Evolutionary conservation across 2,113 vertebrate genomes (phyloP), one percentile per base, ranked within the genome.

Genomic region (Boleophthalmus pectinirostris): DNA sequence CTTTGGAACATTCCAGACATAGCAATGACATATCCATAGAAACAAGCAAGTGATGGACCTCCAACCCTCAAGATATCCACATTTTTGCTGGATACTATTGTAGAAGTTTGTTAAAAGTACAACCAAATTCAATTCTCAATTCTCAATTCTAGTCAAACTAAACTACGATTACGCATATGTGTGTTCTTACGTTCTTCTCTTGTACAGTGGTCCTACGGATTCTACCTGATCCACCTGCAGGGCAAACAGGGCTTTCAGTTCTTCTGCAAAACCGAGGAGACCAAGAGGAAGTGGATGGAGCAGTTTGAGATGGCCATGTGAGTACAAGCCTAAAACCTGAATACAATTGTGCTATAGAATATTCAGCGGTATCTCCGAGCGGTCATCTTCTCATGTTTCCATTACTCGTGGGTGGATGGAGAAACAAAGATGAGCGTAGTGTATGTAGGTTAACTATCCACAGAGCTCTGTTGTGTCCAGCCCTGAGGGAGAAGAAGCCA

Each of bases 281-380:
- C 96, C 87, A 99, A 99, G 92, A 92, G 97, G 90, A 98, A 97
- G 73, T 99, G 98, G 98, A 98, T 98, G 97, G 97, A 99, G 87
- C 97, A 99, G 91, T 98, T 99, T 70, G 96, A 98, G 80, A 99
- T 99, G 98, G 98, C 97, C 80, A 97, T 99, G 98, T 98, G 91
- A 93, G 97, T 91, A 13, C 0, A 12, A 54, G 5, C 23, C 57
- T 43, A 10, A 9, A 43, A 43, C 9, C n/a, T n/a, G n/a, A n/a
- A 8, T 8, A 11, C 49, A 16, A 51, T 20, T 16, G 16, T 16
- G 6, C 49, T 51, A 15, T 7, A 18, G 29, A 29, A 18, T 18
- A 18, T 51, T 3, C 49, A 20, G 23, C 7, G 7, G 12, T 25
- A 25, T 23, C 56, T 25, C 56, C 15, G 56, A 15, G 23, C 56